Base-by-base conservation (phyloP, 2,113 vertebrate species). In the Triplophysa rosa region DNA sequence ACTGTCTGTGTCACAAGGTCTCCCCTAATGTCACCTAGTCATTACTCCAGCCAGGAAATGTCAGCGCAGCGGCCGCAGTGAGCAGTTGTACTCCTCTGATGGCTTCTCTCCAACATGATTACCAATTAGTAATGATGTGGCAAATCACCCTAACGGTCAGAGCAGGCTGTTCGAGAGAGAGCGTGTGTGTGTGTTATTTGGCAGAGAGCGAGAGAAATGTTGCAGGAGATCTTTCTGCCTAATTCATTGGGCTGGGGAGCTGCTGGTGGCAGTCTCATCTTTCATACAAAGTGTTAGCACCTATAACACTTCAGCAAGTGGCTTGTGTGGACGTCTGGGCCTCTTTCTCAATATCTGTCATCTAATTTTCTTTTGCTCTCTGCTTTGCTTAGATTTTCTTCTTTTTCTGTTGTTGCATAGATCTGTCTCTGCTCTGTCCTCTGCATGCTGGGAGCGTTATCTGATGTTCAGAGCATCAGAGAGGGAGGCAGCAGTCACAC, bases 41-140 rank as follows among this genome's bases (percentile, higher is more conserved):
- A 58, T 79, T 75, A 75, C 65, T 68, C 72, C 59, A 64, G 66
- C 65, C 71, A 63, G 54, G 67, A 81, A 84, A 84, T 84, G 83
- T 81, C 80, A 84, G 42, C 26, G 0, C 21, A 29, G 59, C 21
- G 26, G 19, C 11, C 16, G n/a, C 45, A 58, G 19, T 4, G 17
- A n/a, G 29, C 7, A 4, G 61, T 54, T 54, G 40, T 29, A 62
- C 52, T 13, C 73, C 78, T 78, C 81, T 90, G 85, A 91, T 90
- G 87, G 89, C 86, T 73, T 82, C 84, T 84, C 87, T 86, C 86
- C 87, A 84, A 47, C 40, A 80, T 65, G 72, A 89, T 89, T 87
- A 91, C 90, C 88, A 89, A 89, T 91, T 90, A 89, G 85, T 90
- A 89, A 91, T 88, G 87, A 90, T 88, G 89, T 86, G 81, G 86